Evolutionary conservation across 1,140 invertebrate genomes (phyloP).

Genomic region (Platyura marginata): DNA sequence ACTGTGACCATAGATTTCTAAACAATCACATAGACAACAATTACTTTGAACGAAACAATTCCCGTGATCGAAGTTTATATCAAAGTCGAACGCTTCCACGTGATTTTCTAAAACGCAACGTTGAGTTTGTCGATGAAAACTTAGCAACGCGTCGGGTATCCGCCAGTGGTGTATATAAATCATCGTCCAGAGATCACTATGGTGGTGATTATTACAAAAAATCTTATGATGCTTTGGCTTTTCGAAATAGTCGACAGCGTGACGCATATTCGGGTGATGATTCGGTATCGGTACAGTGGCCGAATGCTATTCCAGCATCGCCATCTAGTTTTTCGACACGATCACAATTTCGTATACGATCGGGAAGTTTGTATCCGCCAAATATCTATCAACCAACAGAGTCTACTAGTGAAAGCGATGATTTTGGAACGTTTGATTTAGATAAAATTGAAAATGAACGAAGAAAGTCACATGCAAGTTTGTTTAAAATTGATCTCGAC

Average conservation of each 20-base stretch:
- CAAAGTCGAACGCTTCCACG: constrained; percentile 20
- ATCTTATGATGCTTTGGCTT: not conserved
- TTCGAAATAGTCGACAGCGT: not conserved
- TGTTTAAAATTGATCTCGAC: constrained; percentile 10
- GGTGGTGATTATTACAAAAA: not conserved
- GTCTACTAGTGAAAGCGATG: not conserved
- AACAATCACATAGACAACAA: not conserved
- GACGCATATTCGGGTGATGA: not conserved
- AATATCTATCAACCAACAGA: not conserved
- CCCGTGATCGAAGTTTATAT: constrained; percentile 3
- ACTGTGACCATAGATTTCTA: constrained; percentile 3
- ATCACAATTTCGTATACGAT: not conserved
- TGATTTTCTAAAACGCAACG: constrained; percentile 12
- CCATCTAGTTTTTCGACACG: constrained; percentile 13
- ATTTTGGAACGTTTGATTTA: constrained; percentile 16
- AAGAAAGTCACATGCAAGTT: constrained; percentile 19
- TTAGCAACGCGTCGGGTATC: not conserved
- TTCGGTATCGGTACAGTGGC: constrained; percentile 13
- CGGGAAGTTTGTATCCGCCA: not conserved
- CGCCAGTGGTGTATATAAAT: not conserved
- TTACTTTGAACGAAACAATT: not conserved
- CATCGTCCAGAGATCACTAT: not conserved
- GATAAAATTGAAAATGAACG: constrained; percentile 21
- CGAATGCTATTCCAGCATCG: constrained; percentile 18
- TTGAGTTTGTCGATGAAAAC: constrained; percentile 2